Evolutionary conservation across 2,888 invertebrate genomes (phyloP), one percentile per base, ranked within the genome.

Genomic region (Himalopsyche anomala): DNA sequence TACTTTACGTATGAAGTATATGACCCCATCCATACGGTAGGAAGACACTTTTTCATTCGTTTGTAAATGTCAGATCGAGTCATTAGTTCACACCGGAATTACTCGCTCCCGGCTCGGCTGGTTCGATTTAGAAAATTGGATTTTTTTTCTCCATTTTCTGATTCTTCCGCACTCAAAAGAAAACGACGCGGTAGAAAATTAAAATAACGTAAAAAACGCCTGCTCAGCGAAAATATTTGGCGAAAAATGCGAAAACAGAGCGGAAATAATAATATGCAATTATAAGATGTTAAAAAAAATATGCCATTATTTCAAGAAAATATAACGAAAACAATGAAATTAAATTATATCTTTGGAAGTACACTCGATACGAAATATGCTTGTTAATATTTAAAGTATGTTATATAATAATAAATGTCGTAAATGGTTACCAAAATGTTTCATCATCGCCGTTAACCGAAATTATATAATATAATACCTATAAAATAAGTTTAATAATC

Each of bases 91-190:
- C 62, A 62, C 62, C 62, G 19, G 62, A 62, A 62, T 62, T 62
- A 62, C 62, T 62, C 19, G 62, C 62, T 28, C 62, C 62, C 28
- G 19, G 62, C 15, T 62, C 28, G 62, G 62, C 2, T 28, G 62
- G 62, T 62, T 62, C 62, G 62, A 62, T 62, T 62, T 62, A 62
- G 62, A 62, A 62, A 62, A 62, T 62, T 62, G 62, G 62, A 62
- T 62, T 62, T 62, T 28, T 28, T 62, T 62, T 62, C 62, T 62
- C 19, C n/a, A 62, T 62, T 62, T 62, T 19, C 62, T 19, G 62
- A 62, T 62, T 62, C 62, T 62, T 62, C 62, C 62, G 28, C 28
- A n/a, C 62, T 62, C 62, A 62, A 62, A 28, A 62, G 62, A 19
- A 62, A 62, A 62, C 19, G 62, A 19, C 62, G 62, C 28, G 8